Conservation (phyloP, 2,113 vertebrate genomes). For the Anguilla japonica region DNA sequence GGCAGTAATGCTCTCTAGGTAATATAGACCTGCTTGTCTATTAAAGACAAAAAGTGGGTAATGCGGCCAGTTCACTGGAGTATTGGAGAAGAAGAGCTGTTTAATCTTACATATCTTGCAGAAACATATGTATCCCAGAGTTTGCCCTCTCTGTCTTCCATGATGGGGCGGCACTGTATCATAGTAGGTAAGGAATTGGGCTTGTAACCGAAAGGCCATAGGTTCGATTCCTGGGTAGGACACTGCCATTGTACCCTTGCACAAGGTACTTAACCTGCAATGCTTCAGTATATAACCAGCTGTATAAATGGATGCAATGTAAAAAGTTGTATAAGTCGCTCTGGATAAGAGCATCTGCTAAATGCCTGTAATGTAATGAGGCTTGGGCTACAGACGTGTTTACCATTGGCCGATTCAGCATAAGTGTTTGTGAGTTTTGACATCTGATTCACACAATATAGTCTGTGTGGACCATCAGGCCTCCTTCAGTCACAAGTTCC, state of each 20-base stretch:
- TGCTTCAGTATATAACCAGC: no score
- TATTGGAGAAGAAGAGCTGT: constrained; percentile 21
- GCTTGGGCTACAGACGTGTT: not conserved
- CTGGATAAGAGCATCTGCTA: no score
- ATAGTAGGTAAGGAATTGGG: no score
- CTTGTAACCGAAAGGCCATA: no score
- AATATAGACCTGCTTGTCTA: constrained; percentile 15
- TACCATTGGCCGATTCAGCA: not conserved
- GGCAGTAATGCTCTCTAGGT: constrained; percentile 9
- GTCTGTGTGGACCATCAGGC: not conserved
- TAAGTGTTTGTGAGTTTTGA: constrained; percentile 26
- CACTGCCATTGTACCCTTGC: no score
- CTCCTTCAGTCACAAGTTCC: constrained; percentile 2
- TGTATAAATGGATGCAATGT: no score
- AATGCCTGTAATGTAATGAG: no score
- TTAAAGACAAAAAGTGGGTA: constrained; percentile 34
- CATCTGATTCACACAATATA: constrained; percentile 30
- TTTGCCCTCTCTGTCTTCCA: not conserved
- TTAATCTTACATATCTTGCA: constrained; percentile 4
- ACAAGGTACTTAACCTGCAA: no score
- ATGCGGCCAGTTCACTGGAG: constrained; percentile 27
- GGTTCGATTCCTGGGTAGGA: no score
- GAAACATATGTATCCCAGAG: not conserved
- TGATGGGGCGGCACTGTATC: not conserved
- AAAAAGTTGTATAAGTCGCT: no score